Base-by-base conservation (phyloP, 2,113 vertebrate species). In the Xenotilapia caudafasciata region DNA sequence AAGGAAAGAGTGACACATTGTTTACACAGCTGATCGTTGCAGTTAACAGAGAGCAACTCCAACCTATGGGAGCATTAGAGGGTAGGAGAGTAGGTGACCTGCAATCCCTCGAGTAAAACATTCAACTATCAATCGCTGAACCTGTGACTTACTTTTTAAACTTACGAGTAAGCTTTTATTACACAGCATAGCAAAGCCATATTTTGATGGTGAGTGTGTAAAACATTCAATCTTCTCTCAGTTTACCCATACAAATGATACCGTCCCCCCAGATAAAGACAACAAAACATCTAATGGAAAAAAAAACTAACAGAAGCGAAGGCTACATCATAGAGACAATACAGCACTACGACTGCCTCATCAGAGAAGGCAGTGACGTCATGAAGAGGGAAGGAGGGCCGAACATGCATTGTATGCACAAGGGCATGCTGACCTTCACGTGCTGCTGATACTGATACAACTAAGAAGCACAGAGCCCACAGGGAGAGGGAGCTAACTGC, bases 371-470 rank as follows among this genome's bases (percentile, higher is more conserved):
- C 89, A 54, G 89, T 96, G 94, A 95, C 89, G 84, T 94, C 91
- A 91, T 8, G 28, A 79, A 55, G 93, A 80, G 80, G 85, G 85
- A 81, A 88, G 87, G 84, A 86, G 77, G 85, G 84, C 89, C 85
- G 82, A 90, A 95, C 90, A 90, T 94, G 93, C 89, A 94, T 83
- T 92, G 86, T 90, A 95, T 90, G 80, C 92, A 94, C 96, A 97
- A 97, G 96, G 96, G 58, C 95, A 96, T 26, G 2, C 77, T 93
- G 94, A 96, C 96, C 96, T 96, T 96, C 95, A 94, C 14, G 79
- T 89, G 90, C 85, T 65, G 84, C 89, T 73, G 90, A 89, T 91
- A 83, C 86, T 73, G 87, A 94, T 83, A 88, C 80, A 83, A 89
- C 85, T 85, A 89, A 80, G 86, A 62, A 77, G 49, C 53, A 87